Evolutionary conservation across 2,113 vertebrate species (phyloP), one percentile per base, ranked within the genome.

Genomic region (Engraulis encrasicolus): DNA sequence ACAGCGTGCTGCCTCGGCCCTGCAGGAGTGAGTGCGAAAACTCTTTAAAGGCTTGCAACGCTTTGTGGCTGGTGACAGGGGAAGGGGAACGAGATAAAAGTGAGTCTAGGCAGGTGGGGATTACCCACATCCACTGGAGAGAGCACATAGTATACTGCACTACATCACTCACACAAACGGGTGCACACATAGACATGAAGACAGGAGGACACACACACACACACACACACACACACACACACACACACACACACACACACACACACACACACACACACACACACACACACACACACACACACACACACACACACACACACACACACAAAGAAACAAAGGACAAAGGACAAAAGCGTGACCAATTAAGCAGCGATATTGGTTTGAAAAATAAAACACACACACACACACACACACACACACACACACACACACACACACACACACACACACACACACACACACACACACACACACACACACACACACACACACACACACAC

Each of bases 181-280:
- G 31, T 27, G 15, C 45, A 34, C 0, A 61, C 81, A 79, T 84
- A 45, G 6, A 81, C 52, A 84, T 27, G 87, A 74, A 48, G 71
- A 80, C 74, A 84, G 27, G 61, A 81, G 36, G 6, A 74, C 50
- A 27, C 50, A 66, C 45, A 78, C n/a, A 74, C 23, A 49, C 37
- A 80, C n/a, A 79, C 18, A 58, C 78, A 50, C 40, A 50, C 45
- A 80, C 85, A 85, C 80, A 40, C 2, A 6, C 54, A 66, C 58
- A 66, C 58, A 27, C n/a, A 27, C 23, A 66, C n/a, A 66, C 23
- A 27, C 58, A 12, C 77, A 38, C 77, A 5, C 34, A 40, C 78
- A 36, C 1, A 27, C 17, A n/a, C 78, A 45, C 0, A 6, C 40
- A 45, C 36, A 48, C 78, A n/a, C 78, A 49, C 79, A 23, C 14